Evolutionary conservation across 2,113 vertebrate genomes (phyloP).

Genomic region (Eurystomus gularis): DNA sequence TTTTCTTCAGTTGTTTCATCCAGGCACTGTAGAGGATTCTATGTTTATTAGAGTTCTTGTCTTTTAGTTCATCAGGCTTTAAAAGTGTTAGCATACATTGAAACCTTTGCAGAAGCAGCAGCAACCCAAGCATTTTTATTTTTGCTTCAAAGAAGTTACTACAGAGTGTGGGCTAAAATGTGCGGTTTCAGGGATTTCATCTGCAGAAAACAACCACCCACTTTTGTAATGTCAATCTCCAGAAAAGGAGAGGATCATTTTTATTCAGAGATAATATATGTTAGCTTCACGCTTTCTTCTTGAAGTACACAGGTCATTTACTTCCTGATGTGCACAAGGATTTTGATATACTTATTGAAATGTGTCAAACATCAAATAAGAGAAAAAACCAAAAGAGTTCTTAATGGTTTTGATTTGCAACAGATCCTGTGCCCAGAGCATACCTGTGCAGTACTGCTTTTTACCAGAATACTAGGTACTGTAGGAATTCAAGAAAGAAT

Average conservation of each 20-base stretch:
- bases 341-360: not conserved
- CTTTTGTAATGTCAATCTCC: not conserved
- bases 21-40: not conserved
- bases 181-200: not conserved
- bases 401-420: not conserved
- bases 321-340: not conserved
- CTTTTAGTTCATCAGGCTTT: not conserved
- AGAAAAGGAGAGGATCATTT: not conserved
- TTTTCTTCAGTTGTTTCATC: constrained; percentile 17
- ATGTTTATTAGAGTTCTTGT: not conserved
- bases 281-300: not conserved
- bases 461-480: not conserved
- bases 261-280: not conserved
- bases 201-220: not conserved
- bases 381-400: not conserved
- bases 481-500: not conserved
- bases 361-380: not conserved
- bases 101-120: not conserved
- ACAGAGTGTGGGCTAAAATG: not conserved
- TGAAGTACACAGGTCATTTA: not conserved
- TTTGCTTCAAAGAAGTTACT: not conserved
- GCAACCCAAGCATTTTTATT: not conserved
- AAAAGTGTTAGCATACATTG: not conserved
- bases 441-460: not conserved
- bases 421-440: not conserved